Base-by-base conservation (phyloP, 2,113 vertebrate species). In the Phrynocephalus versicolor region DNA sequence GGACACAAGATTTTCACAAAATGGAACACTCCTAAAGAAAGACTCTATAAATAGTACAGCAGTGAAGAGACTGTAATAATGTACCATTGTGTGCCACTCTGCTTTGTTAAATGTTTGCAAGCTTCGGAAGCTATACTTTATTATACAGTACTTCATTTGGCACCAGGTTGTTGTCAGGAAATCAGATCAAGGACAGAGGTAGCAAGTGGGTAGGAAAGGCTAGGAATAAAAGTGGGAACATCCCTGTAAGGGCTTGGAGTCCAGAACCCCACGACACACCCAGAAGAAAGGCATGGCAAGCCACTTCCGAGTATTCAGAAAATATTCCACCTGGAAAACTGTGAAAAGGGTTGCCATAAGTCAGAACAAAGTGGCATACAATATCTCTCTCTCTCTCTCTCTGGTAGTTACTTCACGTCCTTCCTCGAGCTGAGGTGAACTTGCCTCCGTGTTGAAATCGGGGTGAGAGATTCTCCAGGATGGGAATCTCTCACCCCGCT, bases 1-100 rank as follows among this genome's bases (percentile, higher is more conserved):
- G 78, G 72, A 27, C 45, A 75, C 65, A 35, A 70, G 62, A 62
- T 33, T 67, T 25, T 16, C 19, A 51, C 2, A 25, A 71, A 21
- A 23, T 18, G 23, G 55, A 75, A 14, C 45, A 45, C 41, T 39
- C 19, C 57, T 70, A 45, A 6, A 37, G 74, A 16, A 74, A 33
- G 15, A 21, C 70, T 35, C 27, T 0, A 0, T 1, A 30, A 10
- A 73, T 45, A 70, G 58, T 33, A 12, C 39, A 0, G 0, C 13
- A 15, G 30, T 62, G 41, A 10, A 67, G 33, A n/a, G 79, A 58
- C 14, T 14, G 19, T 80, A 84, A 1, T n/a, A 57, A 51, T 37
- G 51, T 71, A 57, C 39, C 30, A 64, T 27, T 69, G 70, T 51
- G 57, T 75, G 21, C 3, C 15, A 62, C 55, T 62, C 14, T 57